Conservation (phyloP, 2,113 vertebrate species). For the Scartelaos histophorus region DNA sequence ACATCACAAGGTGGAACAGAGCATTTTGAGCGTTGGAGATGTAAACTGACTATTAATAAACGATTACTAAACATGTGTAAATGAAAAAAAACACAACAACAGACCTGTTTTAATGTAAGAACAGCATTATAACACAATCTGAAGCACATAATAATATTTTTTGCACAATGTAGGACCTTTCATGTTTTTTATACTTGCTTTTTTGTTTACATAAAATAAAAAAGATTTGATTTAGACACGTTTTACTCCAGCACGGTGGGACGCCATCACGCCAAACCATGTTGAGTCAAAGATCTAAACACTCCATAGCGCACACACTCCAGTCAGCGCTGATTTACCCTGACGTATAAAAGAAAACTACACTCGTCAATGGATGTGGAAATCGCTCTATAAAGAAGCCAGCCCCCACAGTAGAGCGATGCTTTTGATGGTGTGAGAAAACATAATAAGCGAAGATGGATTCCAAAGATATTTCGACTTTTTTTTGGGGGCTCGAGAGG, state of each 20-base stretch:
- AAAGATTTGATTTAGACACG: not conserved
- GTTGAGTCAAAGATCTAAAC: not conserved
- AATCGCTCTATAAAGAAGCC: not conserved
- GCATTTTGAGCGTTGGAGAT: no score
- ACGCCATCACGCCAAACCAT: not conserved
- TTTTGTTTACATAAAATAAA: not conserved
- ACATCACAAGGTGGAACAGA: no score
- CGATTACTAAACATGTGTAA: no score
- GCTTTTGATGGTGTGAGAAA: conserved; percentile 1
- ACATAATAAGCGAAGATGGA: not conserved
- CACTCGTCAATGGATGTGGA: not conserved
- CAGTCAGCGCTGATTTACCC: not conserved
- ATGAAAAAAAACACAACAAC: no score
- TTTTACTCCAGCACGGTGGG: not conserved
- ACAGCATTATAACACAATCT: no score
- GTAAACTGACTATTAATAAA: no score
- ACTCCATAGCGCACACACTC: not conserved
- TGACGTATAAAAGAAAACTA: conserved; percentile 7
- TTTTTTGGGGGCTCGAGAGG: not conserved
- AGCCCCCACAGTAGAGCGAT: not conserved
- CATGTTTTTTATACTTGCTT: not conserved
- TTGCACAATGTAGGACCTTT: no score
- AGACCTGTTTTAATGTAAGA: no score
- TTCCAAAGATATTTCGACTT: not conserved
- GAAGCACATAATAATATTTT: no score